Conservation (phyloP, 1,140 invertebrate species). For the Riptortus pedestris region DNA sequence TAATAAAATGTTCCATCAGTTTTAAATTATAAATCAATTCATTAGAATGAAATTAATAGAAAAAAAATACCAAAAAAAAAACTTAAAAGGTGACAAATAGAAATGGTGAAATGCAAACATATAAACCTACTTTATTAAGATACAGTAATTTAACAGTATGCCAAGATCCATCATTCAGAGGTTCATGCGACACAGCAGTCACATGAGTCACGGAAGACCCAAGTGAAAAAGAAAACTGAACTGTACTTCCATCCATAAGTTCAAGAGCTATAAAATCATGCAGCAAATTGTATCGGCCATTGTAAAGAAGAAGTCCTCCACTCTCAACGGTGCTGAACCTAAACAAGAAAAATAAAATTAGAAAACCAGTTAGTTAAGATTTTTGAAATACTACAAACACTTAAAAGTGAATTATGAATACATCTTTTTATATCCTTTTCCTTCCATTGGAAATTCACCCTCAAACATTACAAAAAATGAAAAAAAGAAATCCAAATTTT, state of each 20-base stretch:
- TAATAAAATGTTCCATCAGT: no score
- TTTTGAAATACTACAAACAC: no score
- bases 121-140: slow-evolving; percentile 65
- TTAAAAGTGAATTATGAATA: slow-evolving; percentile 9
- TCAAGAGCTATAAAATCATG: slow-evolving; percentile 93
- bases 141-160: slow-evolving; percentile 82
- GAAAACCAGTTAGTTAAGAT: slow-evolving; percentile 21
- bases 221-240: slow-evolving; percentile 84
- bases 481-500: no score
- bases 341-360: slow-evolving; percentile 31
- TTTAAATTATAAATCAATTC: no score
- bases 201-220: slow-evolving; percentile 66
- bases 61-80: neutral
- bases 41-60: no score
- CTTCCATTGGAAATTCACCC: no score
- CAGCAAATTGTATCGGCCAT: slow-evolving; percentile 87
- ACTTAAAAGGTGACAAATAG: neutral
- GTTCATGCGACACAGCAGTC: slow-evolving; percentile 51
- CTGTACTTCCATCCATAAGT: slow-evolving; percentile 52
- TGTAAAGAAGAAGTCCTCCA: slow-evolving; percentile 83
- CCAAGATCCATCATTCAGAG: slow-evolving; percentile 85
- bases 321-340: slow-evolving; percentile 77
- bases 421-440: no score
- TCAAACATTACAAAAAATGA: no score
- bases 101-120: no score